Evolutionary conservation across 2,888 invertebrate species (phyloP).

Genomic region (Punctoribates punctum): DNA sequence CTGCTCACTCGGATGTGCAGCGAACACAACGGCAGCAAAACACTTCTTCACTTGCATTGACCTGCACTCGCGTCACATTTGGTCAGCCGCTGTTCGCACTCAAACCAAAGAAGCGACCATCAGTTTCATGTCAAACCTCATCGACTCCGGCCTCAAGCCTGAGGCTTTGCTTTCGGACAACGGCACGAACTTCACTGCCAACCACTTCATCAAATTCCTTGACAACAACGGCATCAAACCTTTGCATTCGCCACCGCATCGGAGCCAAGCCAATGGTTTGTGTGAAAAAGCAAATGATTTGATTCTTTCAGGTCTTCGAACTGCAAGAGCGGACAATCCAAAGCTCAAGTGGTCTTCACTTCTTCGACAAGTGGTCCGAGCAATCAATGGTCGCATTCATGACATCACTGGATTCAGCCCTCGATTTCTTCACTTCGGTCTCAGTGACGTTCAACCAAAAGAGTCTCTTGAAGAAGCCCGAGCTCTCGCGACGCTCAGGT

Average conservation of each 20-base stretch:
- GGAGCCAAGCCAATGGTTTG: neutral
- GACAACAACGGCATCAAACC: neutral
- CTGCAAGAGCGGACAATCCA: neutral
- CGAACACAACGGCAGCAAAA: neutral
- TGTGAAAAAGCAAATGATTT: neutral
- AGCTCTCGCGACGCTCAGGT: neutral
- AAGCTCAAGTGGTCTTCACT: neutral
- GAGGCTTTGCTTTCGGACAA: slow-evolving; percentile 6
- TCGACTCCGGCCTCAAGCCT: neutral
- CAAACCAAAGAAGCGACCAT: neutral
- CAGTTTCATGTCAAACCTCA: neutral
- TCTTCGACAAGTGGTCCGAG: neutral
- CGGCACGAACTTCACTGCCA: slow-evolving; percentile 15
- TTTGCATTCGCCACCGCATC: neutral
- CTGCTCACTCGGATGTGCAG: neutral
- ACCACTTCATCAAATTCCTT: neutral
- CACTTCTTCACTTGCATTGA: neutral
- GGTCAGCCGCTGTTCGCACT: neutral
- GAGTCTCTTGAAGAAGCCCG: neutral
- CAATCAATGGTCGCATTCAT: neutral
- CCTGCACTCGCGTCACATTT: neutral
- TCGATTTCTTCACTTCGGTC: neutral
- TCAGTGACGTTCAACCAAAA: neutral
- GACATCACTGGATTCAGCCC: neutral
- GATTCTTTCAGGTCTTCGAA: neutral